Base-by-base conservation (phyloP, 2,888 invertebrate species). In the Caenorhabditis afra region DNA sequence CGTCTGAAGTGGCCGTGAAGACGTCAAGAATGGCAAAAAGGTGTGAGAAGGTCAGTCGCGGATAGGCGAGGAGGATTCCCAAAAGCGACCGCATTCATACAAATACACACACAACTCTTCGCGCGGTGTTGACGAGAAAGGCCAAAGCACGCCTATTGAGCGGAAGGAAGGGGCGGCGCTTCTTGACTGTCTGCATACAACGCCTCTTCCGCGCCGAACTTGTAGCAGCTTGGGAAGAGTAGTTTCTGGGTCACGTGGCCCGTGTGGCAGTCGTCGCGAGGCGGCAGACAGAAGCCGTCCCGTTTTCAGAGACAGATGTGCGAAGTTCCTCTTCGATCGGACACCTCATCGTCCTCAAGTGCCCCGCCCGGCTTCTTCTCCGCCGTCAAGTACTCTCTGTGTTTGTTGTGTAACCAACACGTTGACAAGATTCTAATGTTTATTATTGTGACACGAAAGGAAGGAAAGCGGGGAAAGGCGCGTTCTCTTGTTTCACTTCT, bases 11-110 rank as follows among this genome's bases (percentile, higher is more conserved):
- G 41, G 11, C 41, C 59, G 52, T 22, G 16, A 12, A 11, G 52
- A 59, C 59, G 71, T 71, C 71, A 71, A 71, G 71, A 71, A 68
- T 71, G 71, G 62, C 71, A 71, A 71, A 71, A 71, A 71, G 71
- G 71, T 71, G 71, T 62, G 71, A 71, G 71, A 71, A 71, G 71
- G 71, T 71, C 71, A 71, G 49, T 71, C 62, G 41, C 29, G 29
- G 29, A 29, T 29, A 29, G 29, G 29, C 29, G 29, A 29, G 37
- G 23, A 18, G 59, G 59, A 29, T 14, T 47, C 66, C 37, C 55
- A 66, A 66, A 65, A 44, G n/a, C 22, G 37, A 44, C 23, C 22
- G 37, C n/a, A n/a, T 29, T 39, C 62, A 52, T 41, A 62, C 49
- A 39, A 50, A 61, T 39, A 71, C 53, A 53, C 55, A 67, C 16